Percentiles rank a stretch among this genome's conserved stretches.
Evolutionary conservation across 2,888 invertebrate genomes (phyloP).

Genomic region (Drosophila parthenogenetica): DNA sequence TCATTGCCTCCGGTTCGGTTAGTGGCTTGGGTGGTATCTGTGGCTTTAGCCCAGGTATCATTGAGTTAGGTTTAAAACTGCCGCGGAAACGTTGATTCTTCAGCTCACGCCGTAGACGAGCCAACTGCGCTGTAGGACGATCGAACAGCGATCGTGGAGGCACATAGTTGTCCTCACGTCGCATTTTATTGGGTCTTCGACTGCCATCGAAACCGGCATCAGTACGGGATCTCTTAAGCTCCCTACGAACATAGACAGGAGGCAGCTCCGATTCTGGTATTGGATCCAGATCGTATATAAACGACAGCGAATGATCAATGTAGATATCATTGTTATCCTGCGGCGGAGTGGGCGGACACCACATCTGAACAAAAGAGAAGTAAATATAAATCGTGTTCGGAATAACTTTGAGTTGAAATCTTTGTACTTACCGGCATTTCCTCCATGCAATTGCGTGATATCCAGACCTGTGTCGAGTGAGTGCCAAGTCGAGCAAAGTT

Average conservation of each 20-base stretch:
- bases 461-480: conserved; percentile 89
- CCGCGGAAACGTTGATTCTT: conserved; percentile 90
- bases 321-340: conserved; percentile 96
- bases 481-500: conserved; percentile 49
- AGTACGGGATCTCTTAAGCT: conserved; percentile 89
- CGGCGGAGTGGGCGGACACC: conserved; percentile 99
- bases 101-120: conserved; percentile 91
- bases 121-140: conserved; percentile 90
- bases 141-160: conserved; percentile 94
- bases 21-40: conserved; percentile 86
- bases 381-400: not conserved
- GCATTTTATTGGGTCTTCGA: conserved; percentile 87
- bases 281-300: conserved; percentile 91
- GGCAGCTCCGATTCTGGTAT: conserved; percentile 93
- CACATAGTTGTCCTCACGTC: conserved; percentile 90
- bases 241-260: conserved; percentile 92
- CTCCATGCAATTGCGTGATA: conserved; percentile 89
- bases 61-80: conserved; percentile 86
- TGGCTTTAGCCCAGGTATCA: conserved; percentile 86
- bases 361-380: conserved; percentile 88
- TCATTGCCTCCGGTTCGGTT: conserved; percentile 88
- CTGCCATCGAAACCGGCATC: conserved; percentile 88
- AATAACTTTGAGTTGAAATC: not conserved
- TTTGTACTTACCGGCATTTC: conserved; percentile 91
- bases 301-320: conserved; percentile 93